These are phyloP conservation scores for Taenioides sp. DNA, from an alignment of 2,797 vertebrate species.

Conservation along the genomic window DNA sequence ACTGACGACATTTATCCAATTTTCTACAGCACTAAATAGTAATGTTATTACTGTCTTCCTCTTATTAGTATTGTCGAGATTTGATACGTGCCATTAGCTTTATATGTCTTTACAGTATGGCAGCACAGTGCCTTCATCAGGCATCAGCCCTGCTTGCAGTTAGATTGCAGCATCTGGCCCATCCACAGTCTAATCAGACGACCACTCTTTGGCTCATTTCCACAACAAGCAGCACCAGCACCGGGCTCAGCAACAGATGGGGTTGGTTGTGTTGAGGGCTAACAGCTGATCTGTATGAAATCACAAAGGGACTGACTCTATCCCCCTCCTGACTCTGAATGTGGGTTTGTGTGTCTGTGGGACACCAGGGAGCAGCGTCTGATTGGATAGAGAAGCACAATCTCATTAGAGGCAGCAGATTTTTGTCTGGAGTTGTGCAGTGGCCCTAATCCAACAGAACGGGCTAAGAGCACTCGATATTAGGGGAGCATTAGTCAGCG, in stretches of 20 bases:
- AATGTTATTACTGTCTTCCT: background rate
- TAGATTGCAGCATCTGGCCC: constrained; percentile 47
- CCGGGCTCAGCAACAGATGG: constrained; percentile 59
- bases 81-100: background rate
- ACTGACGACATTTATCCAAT: too few species aligned
- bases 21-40: background rate
- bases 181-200: background rate
- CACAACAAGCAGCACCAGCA: background rate
- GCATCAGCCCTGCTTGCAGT: background rate
- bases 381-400: constrained; percentile 55
- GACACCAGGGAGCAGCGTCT: constrained; percentile 28
- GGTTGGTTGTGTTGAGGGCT: constrained; percentile 33
- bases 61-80: background rate
- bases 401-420: constrained; percentile 64
- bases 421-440: constrained; percentile 43
- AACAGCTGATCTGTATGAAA: constrained; percentile 49
- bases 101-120: constrained; percentile 5
- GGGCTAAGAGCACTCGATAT: constrained; percentile 41
- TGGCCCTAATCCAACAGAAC: constrained; percentile 52
- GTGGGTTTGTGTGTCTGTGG: constrained; percentile 40
- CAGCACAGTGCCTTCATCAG: background rate
- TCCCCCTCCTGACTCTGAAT: constrained; percentile 29
- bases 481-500: constrained; percentile 55
- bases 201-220: background rate
- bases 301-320: constrained; percentile 45